Percentiles rank a stretch among this genome's conserved stretches.
These are phyloP conservation scores for Cnemophilus loriae DNA, from an alignment of 2,113 vertebrate species.

Conservation along the genomic window DNA sequence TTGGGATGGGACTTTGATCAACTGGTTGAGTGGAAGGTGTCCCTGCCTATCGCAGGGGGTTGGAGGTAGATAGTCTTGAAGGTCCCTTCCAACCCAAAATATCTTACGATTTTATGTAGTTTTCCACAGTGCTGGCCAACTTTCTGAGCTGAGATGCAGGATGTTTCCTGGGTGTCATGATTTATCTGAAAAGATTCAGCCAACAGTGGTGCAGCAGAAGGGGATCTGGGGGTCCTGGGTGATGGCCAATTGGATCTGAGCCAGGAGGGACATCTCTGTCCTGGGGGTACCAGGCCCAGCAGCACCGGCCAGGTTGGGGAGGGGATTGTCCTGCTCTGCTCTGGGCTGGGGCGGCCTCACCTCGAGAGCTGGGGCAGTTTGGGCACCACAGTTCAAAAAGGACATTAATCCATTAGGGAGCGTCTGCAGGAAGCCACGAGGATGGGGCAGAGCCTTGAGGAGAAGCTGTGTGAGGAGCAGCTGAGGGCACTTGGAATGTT, in stretches of 20 bases:
- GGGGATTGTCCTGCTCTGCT: neutral
- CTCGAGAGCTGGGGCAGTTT: neutral
- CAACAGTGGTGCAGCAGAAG: neutral
- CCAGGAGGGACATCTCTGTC: neutral
- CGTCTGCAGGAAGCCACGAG: neutral
- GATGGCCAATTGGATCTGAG: neutral
- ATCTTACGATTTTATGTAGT: neutral
- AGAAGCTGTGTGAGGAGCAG: neutral
- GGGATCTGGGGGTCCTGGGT: neutral
- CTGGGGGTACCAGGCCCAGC: neutral
- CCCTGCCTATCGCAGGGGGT: neutral
- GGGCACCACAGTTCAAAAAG: neutral
- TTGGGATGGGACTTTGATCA: neutral
- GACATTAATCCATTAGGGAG: neutral
- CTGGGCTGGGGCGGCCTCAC: neutral
- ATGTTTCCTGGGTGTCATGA: neutral
- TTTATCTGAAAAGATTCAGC: neutral
- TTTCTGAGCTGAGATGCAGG: neutral
- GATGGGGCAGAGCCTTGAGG: neutral
- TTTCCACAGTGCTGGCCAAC: neutral
- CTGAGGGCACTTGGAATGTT: neutral
- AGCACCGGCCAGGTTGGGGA: rapidly evolving
- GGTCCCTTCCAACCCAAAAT: neutral
- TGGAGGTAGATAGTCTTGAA: neutral
- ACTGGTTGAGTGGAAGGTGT: neutral